These are phyloP conservation scores for Cataglyphis albicans DNA, from an alignment of 2,888 invertebrate species.

Conservation along the genomic window DNA sequence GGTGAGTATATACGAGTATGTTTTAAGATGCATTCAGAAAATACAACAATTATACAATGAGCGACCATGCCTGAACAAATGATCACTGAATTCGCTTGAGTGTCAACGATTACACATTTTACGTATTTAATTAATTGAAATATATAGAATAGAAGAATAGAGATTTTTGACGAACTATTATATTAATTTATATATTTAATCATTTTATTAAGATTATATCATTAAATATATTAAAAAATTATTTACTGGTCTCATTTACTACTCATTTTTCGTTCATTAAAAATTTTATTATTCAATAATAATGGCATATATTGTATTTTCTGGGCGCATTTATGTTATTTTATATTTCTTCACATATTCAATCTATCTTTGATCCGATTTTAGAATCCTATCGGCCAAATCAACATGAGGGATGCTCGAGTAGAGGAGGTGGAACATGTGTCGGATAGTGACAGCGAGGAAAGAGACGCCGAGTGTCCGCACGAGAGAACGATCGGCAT, in stretches of 20 bases:
- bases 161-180: neutral
- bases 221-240: neutral
- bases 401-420: conserved; percentile 97
- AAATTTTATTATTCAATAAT: neutral
- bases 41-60: neutral
- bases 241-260: no score
- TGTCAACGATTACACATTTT: no score
- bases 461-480: conserved; percentile 91
- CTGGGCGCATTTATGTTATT: neutral
- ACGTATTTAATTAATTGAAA: neutral
- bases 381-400: conserved; percentile 97
- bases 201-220: neutral
- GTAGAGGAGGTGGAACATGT: conserved; percentile 98
- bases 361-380: neutral
- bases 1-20: conserved; percentile 87
- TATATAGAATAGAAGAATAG: no score
- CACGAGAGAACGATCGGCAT: conserved; percentile 95
- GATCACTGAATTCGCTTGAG: no score
- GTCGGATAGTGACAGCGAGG: conserved; percentile 96
- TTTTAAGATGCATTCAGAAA: neutral
- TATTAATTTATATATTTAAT: neutral
- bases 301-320: neutral
- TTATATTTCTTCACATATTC: conserved; percentile 2
- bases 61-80: no score
- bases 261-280: neutral